These are phyloP conservation scores for Ophioderma brevispina DNA, from an alignment of 35 echinoderm and acorn worm genomes.

Conservation along the genomic window DNA sequence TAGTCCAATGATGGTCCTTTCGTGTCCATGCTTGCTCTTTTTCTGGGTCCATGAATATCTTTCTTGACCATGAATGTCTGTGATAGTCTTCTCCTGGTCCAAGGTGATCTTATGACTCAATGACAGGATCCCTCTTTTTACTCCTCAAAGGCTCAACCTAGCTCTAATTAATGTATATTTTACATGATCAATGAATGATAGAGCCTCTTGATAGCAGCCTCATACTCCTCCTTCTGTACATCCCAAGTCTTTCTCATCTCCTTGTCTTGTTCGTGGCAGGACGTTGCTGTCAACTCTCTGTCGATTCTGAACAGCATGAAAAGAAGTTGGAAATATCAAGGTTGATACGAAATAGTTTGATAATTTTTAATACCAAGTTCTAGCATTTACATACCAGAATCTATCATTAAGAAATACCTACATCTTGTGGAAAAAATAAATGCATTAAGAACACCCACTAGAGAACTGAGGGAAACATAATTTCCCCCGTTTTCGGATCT, in stretches of 20 bases:
- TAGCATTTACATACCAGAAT: neutral
- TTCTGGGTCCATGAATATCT: no score
- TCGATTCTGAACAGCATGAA: conserved; percentile 73
- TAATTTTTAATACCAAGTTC: neutral
- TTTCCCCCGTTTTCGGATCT: no score
- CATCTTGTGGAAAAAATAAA: neutral
- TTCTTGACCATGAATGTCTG: no score
- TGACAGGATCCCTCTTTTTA: no score
- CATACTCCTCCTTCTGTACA: conserved; percentile 96
- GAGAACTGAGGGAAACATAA: no score
- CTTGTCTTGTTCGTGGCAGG: conserved; percentile 96
- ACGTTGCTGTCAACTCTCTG: conserved; percentile 89
- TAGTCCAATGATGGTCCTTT: no score
- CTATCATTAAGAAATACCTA: neutral
- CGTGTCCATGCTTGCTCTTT: no score
- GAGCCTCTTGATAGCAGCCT: conserved; percentile 91
- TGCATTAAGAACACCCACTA: no score
- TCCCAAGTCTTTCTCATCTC: conserved; percentile 85
- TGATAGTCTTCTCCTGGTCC: no score
- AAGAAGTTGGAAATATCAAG: neutral
- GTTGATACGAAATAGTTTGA: neutral
- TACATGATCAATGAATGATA: conserved; percentile 99
- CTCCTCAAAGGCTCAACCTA: no score
- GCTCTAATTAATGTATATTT: no score
- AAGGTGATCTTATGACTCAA: no score